Evolutionary conservation across 2,888 invertebrate species (phyloP), one percentile per base, ranked within the genome.

Genomic region (Dryomyza anilis): DNA sequence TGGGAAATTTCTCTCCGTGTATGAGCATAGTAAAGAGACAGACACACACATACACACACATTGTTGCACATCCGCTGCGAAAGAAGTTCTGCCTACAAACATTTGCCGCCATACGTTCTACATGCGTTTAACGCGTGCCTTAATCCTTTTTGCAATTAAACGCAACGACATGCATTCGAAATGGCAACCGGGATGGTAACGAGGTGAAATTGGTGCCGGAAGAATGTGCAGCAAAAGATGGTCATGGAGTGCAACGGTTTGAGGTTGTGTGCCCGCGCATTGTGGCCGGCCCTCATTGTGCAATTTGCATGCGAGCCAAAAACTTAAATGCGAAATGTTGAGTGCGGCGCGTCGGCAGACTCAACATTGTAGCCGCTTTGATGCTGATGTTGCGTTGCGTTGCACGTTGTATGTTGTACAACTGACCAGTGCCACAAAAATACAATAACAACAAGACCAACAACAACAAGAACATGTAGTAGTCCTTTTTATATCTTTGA

Each of bases 101-200:
- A n/a, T 55, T 29, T 55, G 50, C 55, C 33, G 23, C 23, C 27
- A 36, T 58, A 45, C 58, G 46, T 30, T 30, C 29, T 45, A 36
- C 27, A 36, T 58, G 29, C 58, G 46, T 30, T 30, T 45, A 58
- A 36, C 58, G 58, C 58, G 45, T 58, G 58, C 58, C 27, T 57
- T 58, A 58, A 58, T 58, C 58, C 58, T 58, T 58, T 58, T 58
- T 45, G 58, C 58, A 58, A 58, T 58, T 58, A 58, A 58, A 58
- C 45, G 45, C 58, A 58, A 45, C 45, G 58, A 57, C 58, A 45
- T 56, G 29, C 43, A 45, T 29, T 6, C 23, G 36, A 55, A 36
- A 23, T 21, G 36, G 55, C 19, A n/a, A n/a, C n/a, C n/a, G 19
- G 27, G 43, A 14, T 23, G 56, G 36, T 8, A n/a, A 12, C 53